These are phyloP conservation scores for Drosophila prostipennis DNA, from an alignment of 2,888 invertebrate genomes.

Conservation along the genomic window DNA sequence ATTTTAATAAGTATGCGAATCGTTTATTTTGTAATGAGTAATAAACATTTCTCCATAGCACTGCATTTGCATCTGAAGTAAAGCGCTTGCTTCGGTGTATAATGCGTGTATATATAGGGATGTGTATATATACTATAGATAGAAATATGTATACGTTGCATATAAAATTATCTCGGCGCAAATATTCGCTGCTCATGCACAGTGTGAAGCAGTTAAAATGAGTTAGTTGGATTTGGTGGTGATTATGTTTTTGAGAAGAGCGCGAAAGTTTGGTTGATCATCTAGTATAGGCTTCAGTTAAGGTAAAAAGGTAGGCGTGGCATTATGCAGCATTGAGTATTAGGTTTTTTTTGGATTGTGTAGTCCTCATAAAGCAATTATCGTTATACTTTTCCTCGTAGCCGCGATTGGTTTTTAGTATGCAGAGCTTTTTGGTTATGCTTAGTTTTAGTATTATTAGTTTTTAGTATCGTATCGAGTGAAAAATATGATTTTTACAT, in stretches of 20 bases:
- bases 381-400: constrained; percentile 17
- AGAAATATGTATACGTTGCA: constrained; percentile 66
- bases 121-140: constrained; percentile 47
- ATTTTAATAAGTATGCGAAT: constrained; percentile 41
- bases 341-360: constrained; percentile 32
- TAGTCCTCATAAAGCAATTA: constrained; percentile 42
- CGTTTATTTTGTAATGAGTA: constrained; percentile 40
- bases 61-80: constrained; percentile 52
- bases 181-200: constrained; percentile 39
- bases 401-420: constrained; percentile 32
- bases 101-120: constrained; percentile 41
- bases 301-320: constrained; percentile 70
- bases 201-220: constrained; percentile 58
- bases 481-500: constrained; percentile 59
- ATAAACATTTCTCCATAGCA: constrained; percentile 53
- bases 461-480: constrained; percentile 43
- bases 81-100: constrained; percentile 54
- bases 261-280: constrained; percentile 43
- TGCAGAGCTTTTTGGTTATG: constrained; percentile 48
- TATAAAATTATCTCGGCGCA: constrained; percentile 61
- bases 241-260: constrained; percentile 56
- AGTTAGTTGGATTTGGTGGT: constrained; percentile 62
- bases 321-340: constrained; percentile 59
- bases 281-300: constrained; percentile 55
- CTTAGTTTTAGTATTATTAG: constrained; percentile 27